Conservation (phyloP, 2,888 invertebrate genomes). For the Orthosia gracilis region DNA sequence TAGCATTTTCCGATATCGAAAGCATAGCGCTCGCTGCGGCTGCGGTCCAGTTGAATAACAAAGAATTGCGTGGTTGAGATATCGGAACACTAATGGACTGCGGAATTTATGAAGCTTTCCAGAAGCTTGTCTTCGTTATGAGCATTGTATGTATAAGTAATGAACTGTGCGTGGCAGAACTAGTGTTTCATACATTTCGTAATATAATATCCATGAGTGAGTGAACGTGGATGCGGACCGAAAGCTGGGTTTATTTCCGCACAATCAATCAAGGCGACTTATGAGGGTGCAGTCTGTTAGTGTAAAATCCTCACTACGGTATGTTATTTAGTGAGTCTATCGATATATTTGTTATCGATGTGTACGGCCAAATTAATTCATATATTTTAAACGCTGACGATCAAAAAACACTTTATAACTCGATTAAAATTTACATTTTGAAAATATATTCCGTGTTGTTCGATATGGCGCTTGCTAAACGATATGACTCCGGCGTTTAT, state of each 20-base stretch:
- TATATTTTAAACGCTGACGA: slow-evolving; percentile 77
- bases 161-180: slow-evolving; percentile 51
- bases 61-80: slow-evolving; percentile 88
- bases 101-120: slow-evolving; percentile 84
- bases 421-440: slow-evolving; percentile 84
- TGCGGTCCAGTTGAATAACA: slow-evolving; percentile 87
- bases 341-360: slow-evolving; percentile 77
- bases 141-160: slow-evolving; percentile 63
- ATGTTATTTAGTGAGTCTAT: slow-evolving; percentile 78
- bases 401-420: slow-evolving; percentile 83
- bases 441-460: slow-evolving; percentile 82
- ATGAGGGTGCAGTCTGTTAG: slow-evolving; percentile 81
- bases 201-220: slow-evolving; percentile 65
- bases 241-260: slow-evolving; percentile 84
- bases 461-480: slow-evolving; percentile 72
- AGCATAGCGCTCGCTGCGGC: slow-evolving; percentile 82
- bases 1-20: slow-evolving; percentile 90
- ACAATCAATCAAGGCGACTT: slow-evolving; percentile 86
- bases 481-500: slow-evolving; percentile 64
- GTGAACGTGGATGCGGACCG: slow-evolving; percentile 70
- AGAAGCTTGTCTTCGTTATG: slow-evolving; percentile 71
- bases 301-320: slow-evolving; percentile 74
- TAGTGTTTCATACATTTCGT: slow-evolving; percentile 53
- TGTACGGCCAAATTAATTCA: slow-evolving; percentile 73
- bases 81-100: slow-evolving; percentile 87